phyloP scores from a whole-genome alignment of 2,888 invertebrate genomes.

The Campopleginae sp. region DNA sequence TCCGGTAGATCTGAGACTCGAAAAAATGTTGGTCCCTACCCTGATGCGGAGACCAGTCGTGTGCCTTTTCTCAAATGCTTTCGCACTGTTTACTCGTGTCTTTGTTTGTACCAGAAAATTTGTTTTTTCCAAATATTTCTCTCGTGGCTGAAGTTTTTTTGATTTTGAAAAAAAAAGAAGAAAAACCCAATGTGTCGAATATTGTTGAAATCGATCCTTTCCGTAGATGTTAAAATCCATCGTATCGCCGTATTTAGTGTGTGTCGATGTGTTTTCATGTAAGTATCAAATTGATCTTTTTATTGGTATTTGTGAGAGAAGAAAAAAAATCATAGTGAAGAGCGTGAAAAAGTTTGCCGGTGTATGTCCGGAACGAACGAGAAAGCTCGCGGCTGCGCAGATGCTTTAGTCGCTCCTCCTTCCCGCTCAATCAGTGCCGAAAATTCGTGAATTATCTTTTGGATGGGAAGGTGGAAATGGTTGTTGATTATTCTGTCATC shows the following conservation, averaged over 20 bases:
- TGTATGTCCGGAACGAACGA: conserved; percentile 58
- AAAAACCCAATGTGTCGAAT: conserved; percentile 68
- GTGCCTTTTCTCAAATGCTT: conserved; percentile 60
- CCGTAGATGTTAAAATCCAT: conserved; percentile 80
- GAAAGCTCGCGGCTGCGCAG: conserved; percentile 39
- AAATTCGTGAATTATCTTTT: conserved; percentile 38
- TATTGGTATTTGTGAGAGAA: conserved; percentile 47
- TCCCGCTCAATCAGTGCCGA: conserved; percentile 41
- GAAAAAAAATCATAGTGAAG: conserved; percentile 37
- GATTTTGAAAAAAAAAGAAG: conserved; percentile 70
- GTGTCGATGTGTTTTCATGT: conserved; percentile 56
- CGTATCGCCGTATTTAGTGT: conserved; percentile 78
- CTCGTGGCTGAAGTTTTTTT: conserved; percentile 74
- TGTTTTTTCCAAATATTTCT: conserved; percentile 20
- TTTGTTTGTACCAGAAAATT: conserved; percentile 37
- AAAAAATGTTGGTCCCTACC: conserved; percentile 79
- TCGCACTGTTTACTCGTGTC: conserved; percentile 47
- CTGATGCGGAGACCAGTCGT: conserved; percentile 77
- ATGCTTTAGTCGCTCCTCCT: conserved; percentile 15
- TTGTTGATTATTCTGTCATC: conserved; percentile 16
- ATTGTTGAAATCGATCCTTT: conserved; percentile 68
- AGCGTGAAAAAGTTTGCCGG: conserved; percentile 55
- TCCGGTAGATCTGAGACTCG: conserved; percentile 41
- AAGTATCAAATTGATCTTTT: conserved; percentile 45
- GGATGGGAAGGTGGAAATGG: conserved; percentile 35